Evolutionary conservation across 2,797 vertebrate species (phyloP).

Genomic region (Steatocranus sp.): DNA sequence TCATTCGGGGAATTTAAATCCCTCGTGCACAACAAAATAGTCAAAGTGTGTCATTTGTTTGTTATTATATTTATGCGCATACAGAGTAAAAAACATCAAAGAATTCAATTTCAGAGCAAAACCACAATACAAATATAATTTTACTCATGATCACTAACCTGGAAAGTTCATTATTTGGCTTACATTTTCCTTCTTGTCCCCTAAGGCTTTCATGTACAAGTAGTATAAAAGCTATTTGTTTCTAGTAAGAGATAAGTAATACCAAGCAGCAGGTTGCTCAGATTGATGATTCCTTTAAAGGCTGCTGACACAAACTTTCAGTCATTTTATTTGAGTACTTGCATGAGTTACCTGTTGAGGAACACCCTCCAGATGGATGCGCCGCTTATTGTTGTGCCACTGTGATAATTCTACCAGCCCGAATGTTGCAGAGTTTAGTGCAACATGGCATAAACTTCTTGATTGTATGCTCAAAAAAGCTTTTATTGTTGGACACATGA

Average conservation of each 20-base stretch:
- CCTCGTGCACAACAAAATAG: not conserved
- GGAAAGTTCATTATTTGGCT: not conserved
- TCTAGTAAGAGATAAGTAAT: not conserved
- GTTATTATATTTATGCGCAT: not conserved
- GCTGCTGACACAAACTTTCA: not conserved
- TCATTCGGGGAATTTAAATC: not conserved
- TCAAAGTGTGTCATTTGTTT: not conserved
- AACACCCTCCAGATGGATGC: not conserved
- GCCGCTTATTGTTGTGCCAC: not conserved
- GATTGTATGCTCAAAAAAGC: not conserved
- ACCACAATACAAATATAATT: not conserved
- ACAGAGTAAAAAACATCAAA: not conserved
- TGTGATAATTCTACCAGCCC: not conserved
- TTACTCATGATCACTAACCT: not conserved
- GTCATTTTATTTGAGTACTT: not conserved
- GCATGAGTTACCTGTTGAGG: not conserved
- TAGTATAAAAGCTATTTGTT: not conserved
- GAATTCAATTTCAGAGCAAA: not conserved
- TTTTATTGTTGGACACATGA: not conserved
- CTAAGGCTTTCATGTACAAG: not conserved
- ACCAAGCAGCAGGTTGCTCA: not conserved
- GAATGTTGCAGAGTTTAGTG: not conserved
- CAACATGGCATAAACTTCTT: not conserved
- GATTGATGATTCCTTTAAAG: fast-evolving
- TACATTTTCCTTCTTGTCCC: not conserved